A percentile compares a stretch with the other conserved stretches of the same genome.
These are phyloP conservation scores for Microplitis deprimator DNA, from an alignment of 2,888 invertebrate genomes.

Conservation along the genomic window DNA sequence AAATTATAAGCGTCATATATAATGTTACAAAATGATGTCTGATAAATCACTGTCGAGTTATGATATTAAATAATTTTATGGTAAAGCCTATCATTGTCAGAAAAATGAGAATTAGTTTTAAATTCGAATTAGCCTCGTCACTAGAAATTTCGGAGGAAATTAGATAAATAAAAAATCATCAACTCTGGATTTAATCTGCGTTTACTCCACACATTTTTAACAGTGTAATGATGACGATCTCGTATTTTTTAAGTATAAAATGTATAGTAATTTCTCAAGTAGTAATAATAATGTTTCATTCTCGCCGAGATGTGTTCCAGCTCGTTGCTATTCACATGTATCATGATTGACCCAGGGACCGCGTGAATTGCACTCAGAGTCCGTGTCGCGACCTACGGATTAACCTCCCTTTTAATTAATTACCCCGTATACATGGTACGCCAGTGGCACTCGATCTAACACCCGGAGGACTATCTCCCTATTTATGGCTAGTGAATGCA, in stretches of 20 bases:
- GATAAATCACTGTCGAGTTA: no score
- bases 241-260: background rate
- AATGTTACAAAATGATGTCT: no score
- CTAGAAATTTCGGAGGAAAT: no score
- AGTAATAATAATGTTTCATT: background rate
- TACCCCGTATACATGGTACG: slow-evolving; percentile 52
- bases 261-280: background rate
- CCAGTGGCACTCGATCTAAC: slow-evolving; percentile 32
- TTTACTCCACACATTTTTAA: background rate
- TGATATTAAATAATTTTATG: no score
- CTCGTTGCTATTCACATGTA: slow-evolving; percentile 37
- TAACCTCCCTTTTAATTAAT: slow-evolving; percentile 67
- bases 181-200: no score
- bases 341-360: slow-evolving; percentile 60
- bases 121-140: no score
- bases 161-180: no score
- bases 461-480: slow-evolving; percentile 10
- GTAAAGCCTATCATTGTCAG: no score
- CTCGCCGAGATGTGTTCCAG: background rate
- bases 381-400: slow-evolving; percentile 60
- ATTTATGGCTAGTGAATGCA: slow-evolving; percentile 7
- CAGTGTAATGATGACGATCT: background rate
- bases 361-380: slow-evolving; percentile 60
- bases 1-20: no score
- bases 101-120: no score